phyloP scores from a whole-genome alignment of 2,797 vertebrate species.

The Eulemur mongoz region DNA sequence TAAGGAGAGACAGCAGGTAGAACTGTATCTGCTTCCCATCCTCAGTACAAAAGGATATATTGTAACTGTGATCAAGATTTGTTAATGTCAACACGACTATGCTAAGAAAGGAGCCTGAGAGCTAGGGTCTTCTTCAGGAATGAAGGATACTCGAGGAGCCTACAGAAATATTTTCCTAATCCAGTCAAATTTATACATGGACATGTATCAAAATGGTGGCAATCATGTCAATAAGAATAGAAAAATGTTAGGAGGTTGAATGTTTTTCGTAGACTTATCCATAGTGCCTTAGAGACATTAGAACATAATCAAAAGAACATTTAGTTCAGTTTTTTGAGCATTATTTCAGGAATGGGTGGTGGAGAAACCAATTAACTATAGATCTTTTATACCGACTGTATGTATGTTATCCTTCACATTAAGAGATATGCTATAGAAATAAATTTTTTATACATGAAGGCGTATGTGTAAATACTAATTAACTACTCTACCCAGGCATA shows the following conservation, averaged over 20 bases:
- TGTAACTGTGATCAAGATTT: rapidly evolving
- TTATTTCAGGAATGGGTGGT: neutral
- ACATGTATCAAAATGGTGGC: neutral
- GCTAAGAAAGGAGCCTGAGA: neutral
- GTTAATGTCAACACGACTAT: neutral
- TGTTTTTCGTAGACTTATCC: neutral
- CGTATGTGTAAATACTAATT: neutral
- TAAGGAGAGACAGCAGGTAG: rapidly evolving
- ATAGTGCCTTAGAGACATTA: neutral
- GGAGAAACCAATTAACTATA: neutral
- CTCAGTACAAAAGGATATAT: too few relatives aligned
- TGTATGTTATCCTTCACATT: neutral
- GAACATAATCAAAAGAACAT: neutral
- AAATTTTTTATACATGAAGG: neutral
- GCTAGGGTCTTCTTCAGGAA: neutral
- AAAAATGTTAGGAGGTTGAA: neutral
- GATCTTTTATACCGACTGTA: neutral
- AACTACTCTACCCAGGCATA: neutral
- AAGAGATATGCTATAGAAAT: neutral
- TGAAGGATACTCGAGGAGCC: neutral
- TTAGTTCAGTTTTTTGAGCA: neutral
- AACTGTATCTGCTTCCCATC: rapidly evolving
- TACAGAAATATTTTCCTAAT: neutral
- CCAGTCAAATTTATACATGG: neutral
- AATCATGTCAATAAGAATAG: neutral